Conservation (phyloP, 2,113 vertebrate genomes). For the Cottus gobio region DNA sequence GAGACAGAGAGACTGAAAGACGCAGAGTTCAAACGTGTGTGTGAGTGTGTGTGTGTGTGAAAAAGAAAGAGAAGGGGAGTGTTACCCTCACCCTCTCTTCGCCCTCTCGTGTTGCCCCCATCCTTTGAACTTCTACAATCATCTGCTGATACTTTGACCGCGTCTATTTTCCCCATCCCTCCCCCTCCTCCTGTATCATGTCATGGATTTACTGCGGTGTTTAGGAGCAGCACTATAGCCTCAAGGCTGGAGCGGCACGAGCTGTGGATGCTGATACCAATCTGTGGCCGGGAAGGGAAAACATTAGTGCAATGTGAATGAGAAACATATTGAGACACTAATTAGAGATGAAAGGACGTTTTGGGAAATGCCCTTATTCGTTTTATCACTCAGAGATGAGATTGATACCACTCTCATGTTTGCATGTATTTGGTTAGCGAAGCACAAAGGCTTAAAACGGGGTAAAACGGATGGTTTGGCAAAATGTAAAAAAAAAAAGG, state of each 20-base stretch:
- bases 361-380: not conserved
- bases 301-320: not conserved
- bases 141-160: constrained; percentile 36
- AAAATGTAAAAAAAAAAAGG: no score
- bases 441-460: not conserved
- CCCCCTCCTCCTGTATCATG: not conserved
- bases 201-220: not conserved
- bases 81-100: constrained; percentile 5
- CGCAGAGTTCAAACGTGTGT: constrained; percentile 3
- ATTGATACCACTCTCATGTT: not conserved
- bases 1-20: constrained; percentile 54
- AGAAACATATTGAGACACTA: not conserved
- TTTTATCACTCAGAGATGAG: not conserved
- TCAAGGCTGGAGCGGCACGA: not conserved
- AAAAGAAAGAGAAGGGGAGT: not conserved
- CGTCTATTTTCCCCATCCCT: not conserved
- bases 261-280: not conserved
- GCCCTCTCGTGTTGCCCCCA: not conserved
- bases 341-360: not conserved
- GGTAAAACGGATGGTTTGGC: not conserved
- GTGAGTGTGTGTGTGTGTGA: not conserved
- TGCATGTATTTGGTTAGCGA: not conserved
- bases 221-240: constrained; percentile 13
- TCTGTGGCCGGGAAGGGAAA: not conserved
- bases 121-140: constrained; percentile 25